These are phyloP conservation scores for Poliocrania exsul DNA, from an alignment of 2,797 vertebrate genomes.

Conservation along the genomic window DNA sequence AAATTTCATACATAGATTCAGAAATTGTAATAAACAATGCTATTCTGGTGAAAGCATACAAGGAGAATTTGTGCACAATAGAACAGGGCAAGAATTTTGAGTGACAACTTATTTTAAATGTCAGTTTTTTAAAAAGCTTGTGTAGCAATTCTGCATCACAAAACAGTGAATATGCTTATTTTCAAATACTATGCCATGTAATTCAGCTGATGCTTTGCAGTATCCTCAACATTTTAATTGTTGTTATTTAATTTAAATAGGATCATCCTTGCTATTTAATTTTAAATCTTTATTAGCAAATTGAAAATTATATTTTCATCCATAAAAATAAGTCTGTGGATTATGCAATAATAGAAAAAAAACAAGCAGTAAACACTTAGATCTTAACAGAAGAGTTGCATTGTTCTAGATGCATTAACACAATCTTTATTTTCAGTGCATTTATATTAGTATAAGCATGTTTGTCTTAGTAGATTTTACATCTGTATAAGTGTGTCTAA, in stretches of 20 bases:
- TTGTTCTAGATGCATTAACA: not conserved
- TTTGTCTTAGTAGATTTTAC: not conserved
- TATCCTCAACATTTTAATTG: not conserved
- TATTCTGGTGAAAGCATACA: not conserved
- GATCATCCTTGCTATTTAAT: not conserved
- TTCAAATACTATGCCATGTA: accelerated
- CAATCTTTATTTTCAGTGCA: not conserved
- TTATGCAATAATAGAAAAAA: not conserved
- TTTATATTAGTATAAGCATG: not conserved
- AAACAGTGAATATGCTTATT: not conserved
- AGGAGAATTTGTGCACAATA: not conserved
- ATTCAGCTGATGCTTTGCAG: not conserved
- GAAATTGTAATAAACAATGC: not conserved
- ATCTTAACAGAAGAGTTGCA: not conserved
- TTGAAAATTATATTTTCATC: not conserved
- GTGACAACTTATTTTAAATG: accelerated
- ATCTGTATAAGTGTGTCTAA: not conserved
- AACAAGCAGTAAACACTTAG: not conserved
- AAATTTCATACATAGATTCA: not conserved
- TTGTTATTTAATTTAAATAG: not conserved
- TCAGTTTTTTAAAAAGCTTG: not conserved
- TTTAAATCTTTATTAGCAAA: not conserved
- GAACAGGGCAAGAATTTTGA: not conserved
- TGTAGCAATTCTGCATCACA: not conserved
- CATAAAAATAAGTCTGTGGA: not conserved